Percentiles rank a stretch among this genome's conserved stretches.
phyloP scores from a whole-genome alignment of 2,888 invertebrate genomes.

The Bombylius major region DNA sequence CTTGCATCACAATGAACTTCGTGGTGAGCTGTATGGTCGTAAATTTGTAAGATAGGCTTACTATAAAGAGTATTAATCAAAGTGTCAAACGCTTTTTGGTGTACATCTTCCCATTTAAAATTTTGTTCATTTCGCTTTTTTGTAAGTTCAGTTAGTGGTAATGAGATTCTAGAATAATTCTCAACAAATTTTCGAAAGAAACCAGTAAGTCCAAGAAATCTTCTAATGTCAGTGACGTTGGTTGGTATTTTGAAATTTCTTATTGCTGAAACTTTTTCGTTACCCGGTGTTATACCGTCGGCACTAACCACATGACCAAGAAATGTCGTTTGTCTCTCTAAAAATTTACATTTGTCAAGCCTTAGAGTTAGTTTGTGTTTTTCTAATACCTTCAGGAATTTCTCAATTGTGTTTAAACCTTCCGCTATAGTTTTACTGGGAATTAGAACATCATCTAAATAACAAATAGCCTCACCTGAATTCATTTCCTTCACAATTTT shows the following conservation, averaged over 20 bases:
- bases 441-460: conserved; percentile 13
- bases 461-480: background rate
- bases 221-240: conserved; percentile 16
- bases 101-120: conserved; percentile 15
- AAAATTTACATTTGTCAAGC: conserved; percentile 13
- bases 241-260: conserved; percentile 12
- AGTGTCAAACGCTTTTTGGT: conserved; percentile 18
- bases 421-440: conserved; percentile 8
- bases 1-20: conserved; percentile 8
- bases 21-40: conserved; percentile 5
- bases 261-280: conserved; percentile 17
- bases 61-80: conserved; percentile 17
- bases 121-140: conserved; percentile 6
- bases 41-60: conserved; percentile 21
- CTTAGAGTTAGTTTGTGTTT: background rate
- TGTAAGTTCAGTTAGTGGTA: conserved; percentile 14
- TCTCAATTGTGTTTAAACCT: background rate
- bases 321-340: conserved; percentile 13
- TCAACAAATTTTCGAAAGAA: conserved; percentile 21
- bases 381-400: background rate
- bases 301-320: conserved; percentile 16
- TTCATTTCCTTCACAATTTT: background rate
- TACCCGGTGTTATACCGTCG: conserved; percentile 16
- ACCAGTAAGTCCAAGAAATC: conserved; percentile 20
- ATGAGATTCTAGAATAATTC: conserved; percentile 12